Evolutionary conservation across 1,140 invertebrate genomes (phyloP).

Genomic region (Paraescarpia echinospica): DNA sequence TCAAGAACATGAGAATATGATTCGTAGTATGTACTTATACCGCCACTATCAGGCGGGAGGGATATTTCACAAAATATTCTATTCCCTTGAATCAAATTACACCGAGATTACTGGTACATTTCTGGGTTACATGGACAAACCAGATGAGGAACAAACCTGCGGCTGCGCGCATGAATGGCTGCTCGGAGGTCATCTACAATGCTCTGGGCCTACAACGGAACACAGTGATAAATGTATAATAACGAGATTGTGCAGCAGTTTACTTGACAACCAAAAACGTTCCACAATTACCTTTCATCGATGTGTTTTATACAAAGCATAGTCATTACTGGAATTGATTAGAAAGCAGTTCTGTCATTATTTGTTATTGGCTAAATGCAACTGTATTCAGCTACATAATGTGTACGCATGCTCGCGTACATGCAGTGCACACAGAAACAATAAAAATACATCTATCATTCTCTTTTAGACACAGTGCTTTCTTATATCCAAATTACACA

Average conservation of each 20-base stretch:
- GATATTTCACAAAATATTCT: neutral
- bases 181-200: slow-evolving; percentile 84
- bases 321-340: neutral
- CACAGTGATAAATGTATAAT: slow-evolving; percentile 31
- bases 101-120: neutral
- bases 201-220: slow-evolving; percentile 73
- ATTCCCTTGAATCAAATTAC: neutral
- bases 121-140: neutral
- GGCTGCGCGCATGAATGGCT: slow-evolving; percentile 45
- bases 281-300: no score
- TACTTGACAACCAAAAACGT: no score
- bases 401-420: neutral
- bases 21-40: neutral
- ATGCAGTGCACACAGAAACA: neutral
- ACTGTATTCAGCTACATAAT: neutral
- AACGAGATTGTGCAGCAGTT: neutral
- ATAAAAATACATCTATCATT: neutral
- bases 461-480: neutral
- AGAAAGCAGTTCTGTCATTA: no score
- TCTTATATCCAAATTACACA: neutral
- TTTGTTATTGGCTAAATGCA: no score
- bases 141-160: neutral
- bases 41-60: neutral
- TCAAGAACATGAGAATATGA: neutral
- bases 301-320: neutral